Evolutionary conservation across 2,797 vertebrate species (phyloP), one percentile per base, ranked within the genome.

Genomic region (Esox lucius): DNA sequence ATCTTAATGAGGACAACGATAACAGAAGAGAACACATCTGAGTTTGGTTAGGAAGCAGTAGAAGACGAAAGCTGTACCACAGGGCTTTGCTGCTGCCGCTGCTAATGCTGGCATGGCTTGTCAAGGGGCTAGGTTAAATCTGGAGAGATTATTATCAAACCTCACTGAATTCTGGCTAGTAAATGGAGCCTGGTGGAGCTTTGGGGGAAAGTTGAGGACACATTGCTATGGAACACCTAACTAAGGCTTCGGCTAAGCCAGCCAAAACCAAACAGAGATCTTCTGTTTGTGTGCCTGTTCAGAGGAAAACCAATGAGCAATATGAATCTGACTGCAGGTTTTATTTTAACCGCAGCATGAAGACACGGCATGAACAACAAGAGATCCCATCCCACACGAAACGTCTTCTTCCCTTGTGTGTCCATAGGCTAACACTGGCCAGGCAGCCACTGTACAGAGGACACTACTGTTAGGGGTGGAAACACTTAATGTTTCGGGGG

Each of bases 21-120:
- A 87, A 87, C 82, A 67, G 83, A 78, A 83, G 84, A 86, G 82
- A 77, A 83, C 86, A 87, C 86, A 90, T 91, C 81, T 89, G 89
- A 89, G 78, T 80, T 80, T 74, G 51, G 87, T 91, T 91, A 88
- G 68, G 71, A 53, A 28, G 73, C 11, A 42, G 35, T 4, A 17
- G n/a, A 83, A 78, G 75, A 85, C 80, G 82, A 80, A 87, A 87
- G 22, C 62, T 73, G 24, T 15, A 51, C 9, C 75, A 78, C 76
- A 70, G 68, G 85, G 70, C 78, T 82, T 76, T 69, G 75, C 78
- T 56, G 19, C 53, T 69, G 77, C 80, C 5, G 4, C 35, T 39
- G 35, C 35, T 39, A 39, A 39, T 84, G 78, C 73, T 88, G 78
- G 81, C 80, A 87, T 76, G 81, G 69, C 28, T 80, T 70, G 78